Evolutionary conservation across 1,140 invertebrate species (phyloP).

Genomic region (Lepidurus packardi): DNA sequence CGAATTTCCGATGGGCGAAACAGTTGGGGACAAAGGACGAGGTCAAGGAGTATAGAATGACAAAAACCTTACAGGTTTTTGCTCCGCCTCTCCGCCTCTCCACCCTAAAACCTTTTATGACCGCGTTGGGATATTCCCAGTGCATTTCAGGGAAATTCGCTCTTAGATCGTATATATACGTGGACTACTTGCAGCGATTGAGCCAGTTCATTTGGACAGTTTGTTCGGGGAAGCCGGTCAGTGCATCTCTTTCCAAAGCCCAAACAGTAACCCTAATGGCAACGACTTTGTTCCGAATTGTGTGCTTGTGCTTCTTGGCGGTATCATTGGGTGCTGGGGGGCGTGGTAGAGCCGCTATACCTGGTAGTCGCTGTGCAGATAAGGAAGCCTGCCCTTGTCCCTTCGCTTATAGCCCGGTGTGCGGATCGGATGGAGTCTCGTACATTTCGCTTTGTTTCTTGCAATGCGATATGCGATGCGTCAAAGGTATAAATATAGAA

Average conservation of each 20-base stretch:
- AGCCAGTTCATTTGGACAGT: no score
- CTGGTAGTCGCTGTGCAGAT: background rate
- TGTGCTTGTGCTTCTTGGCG: background rate
- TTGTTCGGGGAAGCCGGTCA: no score
- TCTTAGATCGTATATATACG: no score
- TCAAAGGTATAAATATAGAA: background rate
- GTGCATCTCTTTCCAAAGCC: no score
- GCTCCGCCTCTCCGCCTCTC: background rate
- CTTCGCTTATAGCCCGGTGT: constrained; percentile 7
- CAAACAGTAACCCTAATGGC: background rate
- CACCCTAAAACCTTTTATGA: background rate
- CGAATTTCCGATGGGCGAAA: constrained; percentile 17
- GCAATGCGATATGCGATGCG: constrained; percentile 16
- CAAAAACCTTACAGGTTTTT: background rate
- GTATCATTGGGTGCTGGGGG: background rate
- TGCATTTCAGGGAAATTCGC: no score
- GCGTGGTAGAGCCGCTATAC: background rate
- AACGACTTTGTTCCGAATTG: background rate
- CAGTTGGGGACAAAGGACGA: background rate
- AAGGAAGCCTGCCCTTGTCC: background rate
- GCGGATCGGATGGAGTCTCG: constrained; percentile 7
- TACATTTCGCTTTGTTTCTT: background rate
- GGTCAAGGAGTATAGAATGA: background rate
- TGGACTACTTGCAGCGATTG: no score
- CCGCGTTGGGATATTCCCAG: background rate